Percentiles rank a stretch among this genome's conserved stretches.
phyloP scores from a whole-genome alignment of 2,888 invertebrate genomes.

The Ormyrus rosae region DNA sequence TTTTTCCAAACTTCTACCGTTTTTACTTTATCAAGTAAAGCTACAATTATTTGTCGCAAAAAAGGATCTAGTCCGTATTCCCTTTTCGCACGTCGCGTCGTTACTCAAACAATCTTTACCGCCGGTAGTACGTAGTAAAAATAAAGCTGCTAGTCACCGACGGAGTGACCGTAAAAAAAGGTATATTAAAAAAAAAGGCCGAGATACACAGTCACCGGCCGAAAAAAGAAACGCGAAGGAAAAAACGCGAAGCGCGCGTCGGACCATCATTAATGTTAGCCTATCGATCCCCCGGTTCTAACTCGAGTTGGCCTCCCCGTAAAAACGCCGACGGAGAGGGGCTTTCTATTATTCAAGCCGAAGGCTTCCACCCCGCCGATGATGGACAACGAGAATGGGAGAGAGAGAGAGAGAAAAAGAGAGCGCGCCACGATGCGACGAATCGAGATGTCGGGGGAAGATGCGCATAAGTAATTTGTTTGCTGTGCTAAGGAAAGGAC shows the following conservation, averaged over 20 bases:
- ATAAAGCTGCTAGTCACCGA: no score
- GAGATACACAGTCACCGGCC: neutral
- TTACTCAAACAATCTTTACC: no score
- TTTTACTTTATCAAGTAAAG: no score
- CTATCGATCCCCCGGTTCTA: neutral
- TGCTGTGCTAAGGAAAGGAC: neutral
- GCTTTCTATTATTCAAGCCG: conserved; percentile 11
- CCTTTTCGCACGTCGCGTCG: no score
- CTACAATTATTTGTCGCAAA: no score
- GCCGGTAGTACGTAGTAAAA: no score
- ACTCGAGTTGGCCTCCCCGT: neutral
- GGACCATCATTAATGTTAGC: conserved; percentile 6
- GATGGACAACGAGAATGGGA: no score
- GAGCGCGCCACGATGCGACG: neutral
- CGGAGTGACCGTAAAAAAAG: no score
- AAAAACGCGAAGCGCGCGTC: conserved; percentile 1
- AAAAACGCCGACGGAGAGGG: neutral
- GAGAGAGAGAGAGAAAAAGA: neutral
- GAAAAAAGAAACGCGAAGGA: neutral
- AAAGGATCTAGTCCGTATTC: no score
- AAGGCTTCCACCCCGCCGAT: no score
- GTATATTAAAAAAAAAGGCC: neutral
- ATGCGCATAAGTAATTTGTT: neutral
- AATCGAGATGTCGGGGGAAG: neutral
- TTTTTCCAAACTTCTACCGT: no score